phyloP scores from a whole-genome alignment of 2,113 vertebrate genomes.

The Andinoacara biseriatus region DNA sequence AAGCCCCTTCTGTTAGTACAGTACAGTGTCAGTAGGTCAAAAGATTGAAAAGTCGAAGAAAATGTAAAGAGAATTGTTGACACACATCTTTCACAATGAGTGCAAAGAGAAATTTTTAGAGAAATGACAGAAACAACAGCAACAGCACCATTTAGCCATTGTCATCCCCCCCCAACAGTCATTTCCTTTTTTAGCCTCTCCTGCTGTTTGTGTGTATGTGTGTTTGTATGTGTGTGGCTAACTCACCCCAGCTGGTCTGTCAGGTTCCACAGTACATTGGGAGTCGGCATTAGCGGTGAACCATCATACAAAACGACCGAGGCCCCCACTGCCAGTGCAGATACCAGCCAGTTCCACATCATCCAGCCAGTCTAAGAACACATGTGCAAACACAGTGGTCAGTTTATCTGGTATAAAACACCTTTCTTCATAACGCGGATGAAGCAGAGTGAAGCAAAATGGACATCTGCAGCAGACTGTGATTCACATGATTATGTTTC shows the following conservation, averaged over 20 bases:
- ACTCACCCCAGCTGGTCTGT: slow-evolving; percentile 93
- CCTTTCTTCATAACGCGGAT: slow-evolving; percentile 29
- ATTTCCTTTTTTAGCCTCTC: background rate
- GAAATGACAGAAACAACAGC: no score
- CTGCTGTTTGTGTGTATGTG: background rate
- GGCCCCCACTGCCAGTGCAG: slow-evolving; percentile 89
- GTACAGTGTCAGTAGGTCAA: background rate
- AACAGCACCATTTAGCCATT: background rate
- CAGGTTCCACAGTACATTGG: slow-evolving; percentile 93
- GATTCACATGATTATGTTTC: slow-evolving; percentile 26
- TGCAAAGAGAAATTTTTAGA: background rate
- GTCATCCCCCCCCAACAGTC: background rate
- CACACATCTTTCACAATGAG: background rate
- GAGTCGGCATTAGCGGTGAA: slow-evolving; percentile 90
- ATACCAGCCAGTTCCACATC: slow-evolving; percentile 99
- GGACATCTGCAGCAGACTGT: slow-evolving; percentile 20
- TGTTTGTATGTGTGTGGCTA: background rate
- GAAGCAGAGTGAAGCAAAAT: slow-evolving; percentile 19
- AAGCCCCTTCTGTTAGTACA: background rate
- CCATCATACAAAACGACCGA: slow-evolving; percentile 95
- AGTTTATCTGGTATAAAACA: slow-evolving; percentile 45
- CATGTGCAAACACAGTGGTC: slow-evolving; percentile 21
- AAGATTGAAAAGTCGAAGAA: background rate
- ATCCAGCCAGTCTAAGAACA: slow-evolving; percentile 92
- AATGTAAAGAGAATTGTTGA: background rate